Conservation (phyloP, 2,113 vertebrate genomes). For the Ciconia maguari region DNA sequence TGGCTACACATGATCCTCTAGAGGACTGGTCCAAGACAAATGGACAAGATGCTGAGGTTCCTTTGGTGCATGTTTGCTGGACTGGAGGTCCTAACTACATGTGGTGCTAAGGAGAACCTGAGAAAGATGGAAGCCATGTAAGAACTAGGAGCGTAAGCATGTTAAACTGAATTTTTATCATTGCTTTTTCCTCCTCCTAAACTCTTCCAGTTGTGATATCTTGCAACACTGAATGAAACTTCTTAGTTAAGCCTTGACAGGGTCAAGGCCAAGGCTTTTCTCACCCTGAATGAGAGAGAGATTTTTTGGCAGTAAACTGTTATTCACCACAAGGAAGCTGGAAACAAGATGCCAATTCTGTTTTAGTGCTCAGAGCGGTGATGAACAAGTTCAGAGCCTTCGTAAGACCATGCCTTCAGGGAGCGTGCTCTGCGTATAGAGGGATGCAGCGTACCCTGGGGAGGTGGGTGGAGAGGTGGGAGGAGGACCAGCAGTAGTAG, state of each 20-base stretch:
- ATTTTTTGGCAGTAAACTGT: background rate
- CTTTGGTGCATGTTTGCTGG: background rate
- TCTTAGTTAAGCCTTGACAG: background rate
- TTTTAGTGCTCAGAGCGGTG: accelerated
- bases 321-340: background rate
- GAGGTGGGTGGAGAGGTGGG: background rate
- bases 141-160: background rate
- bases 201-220: background rate
- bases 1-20: background rate
- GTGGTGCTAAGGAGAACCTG: background rate
- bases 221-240: background rate
- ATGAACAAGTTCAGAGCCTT: background rate
- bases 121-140: background rate
- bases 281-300: background rate
- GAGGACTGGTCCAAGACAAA: background rate
- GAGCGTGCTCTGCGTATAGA: background rate
- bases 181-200: background rate
- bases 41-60: background rate
- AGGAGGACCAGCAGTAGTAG: background rate
- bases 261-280: background rate
- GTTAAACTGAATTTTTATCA: background rate
- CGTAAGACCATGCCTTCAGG: background rate
- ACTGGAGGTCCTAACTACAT: background rate
- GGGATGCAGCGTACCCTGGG: background rate
- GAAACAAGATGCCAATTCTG: background rate